Evolutionary conservation across 1,140 invertebrate species (phyloP), one percentile per base, ranked within the genome.

Genomic region (Listronotus oregonensis): DNA sequence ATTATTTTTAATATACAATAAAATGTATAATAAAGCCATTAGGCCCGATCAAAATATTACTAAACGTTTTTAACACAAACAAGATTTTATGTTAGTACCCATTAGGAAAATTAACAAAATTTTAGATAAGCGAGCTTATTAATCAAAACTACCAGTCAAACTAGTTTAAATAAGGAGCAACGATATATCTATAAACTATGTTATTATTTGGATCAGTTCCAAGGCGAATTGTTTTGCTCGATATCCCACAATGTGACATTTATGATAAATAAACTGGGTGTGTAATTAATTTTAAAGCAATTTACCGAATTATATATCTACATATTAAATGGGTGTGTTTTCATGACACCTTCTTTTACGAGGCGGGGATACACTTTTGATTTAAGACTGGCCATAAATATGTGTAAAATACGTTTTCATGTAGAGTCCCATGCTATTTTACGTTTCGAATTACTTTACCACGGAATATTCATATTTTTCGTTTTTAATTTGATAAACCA

Each of bases 251-350:
- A 18, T 12, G 14, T 43, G 54, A 56, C 54, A 56, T 56, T 59
- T 59, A 49, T 59, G 44, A 59, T 59, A 47, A 59, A 59, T 59
- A 32, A 49, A 39, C 56, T 39, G 56, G 56, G 43, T 49, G 56
- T 59, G 56, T 21, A 47, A 59, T 47, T 46, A 15, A 18, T 31
- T 12, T 17, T 12, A 43, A n/a, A 43, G 21, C 56, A 42, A 59
- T 59, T 59, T 59, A 59, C 21, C 21, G 46, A 59, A 59, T 59
- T 47, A 43, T 49, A 34, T 47, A 37, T 47, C 14, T 59, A 34
- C 44, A 59, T 59, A 59, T 59, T 59, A 59, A 59, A 59, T 59
- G 56, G 56, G 56, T 59, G 56, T 59, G 44, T 54, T 54, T 9
- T 54, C 51, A 39, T 37, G 32, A 37, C 31, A 58, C 56, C 27